phyloP scores from a whole-genome alignment of 2,113 vertebrate genomes.

The Neoarius graeffei region DNA sequence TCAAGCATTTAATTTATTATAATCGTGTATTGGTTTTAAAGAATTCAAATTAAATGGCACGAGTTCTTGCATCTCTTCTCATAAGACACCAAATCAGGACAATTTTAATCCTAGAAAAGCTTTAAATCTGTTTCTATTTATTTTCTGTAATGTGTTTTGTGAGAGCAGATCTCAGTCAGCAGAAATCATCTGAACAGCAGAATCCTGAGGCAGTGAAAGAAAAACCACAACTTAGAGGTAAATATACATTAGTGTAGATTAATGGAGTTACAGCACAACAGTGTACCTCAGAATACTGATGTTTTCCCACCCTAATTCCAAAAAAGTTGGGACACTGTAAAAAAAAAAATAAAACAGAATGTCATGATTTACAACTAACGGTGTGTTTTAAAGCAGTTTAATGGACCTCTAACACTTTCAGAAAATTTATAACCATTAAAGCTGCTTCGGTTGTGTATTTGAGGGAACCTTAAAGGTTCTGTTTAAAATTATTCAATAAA shows the following conservation, averaged over 20 bases:
- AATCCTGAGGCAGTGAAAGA: no score
- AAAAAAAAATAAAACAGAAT: no score
- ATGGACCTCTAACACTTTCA: not conserved
- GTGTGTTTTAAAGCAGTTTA: not conserved
- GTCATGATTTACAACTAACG: no score
- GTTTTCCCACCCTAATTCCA: no score
- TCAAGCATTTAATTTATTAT: not conserved
- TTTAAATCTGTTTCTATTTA: not conserved
- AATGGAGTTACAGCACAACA: no score
- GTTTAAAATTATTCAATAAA: not conserved
- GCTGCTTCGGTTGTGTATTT: not conserved
- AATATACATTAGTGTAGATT: no score
- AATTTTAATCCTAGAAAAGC: not conserved
- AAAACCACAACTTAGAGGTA: no score
- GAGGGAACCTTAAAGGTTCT: not conserved
- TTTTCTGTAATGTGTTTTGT: not conserved
- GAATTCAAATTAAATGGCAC: not conserved
- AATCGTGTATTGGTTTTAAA: not conserved
- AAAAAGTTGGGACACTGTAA: no score
- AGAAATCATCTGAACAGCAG: not conserved
- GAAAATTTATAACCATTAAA: not conserved
- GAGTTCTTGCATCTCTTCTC: not conserved
- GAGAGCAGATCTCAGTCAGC: not conserved
- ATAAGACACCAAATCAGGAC: not conserved
- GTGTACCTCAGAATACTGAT: no score